phyloP scores from a whole-genome alignment of 2,888 invertebrate species.

The Standfussiana lucernea region DNA sequence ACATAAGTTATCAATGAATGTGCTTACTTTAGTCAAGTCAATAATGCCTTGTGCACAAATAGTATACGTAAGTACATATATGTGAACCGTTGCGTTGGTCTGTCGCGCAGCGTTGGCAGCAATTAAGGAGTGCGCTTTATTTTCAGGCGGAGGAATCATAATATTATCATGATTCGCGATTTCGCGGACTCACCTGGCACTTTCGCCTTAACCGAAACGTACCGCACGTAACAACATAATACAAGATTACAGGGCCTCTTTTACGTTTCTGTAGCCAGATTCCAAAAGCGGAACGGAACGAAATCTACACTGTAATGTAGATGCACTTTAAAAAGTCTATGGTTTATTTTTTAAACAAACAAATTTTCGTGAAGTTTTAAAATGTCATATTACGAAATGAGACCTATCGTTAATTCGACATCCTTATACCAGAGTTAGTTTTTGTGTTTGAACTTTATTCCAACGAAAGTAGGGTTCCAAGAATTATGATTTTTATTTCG shows the following conservation, averaged over 20 bases:
- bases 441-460: too few species aligned
- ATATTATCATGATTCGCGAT: not conserved
- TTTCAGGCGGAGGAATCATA: not conserved
- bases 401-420: too few species aligned
- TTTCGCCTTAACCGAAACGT: not conserved
- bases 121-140: not conserved
- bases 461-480: too few species aligned
- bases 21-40: conserved; percentile 52
- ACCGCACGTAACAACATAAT: not conserved
- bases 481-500: too few species aligned
- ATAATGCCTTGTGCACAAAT: conserved; percentile 8
- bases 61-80: not conserved
- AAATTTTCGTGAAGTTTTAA: too few species aligned
- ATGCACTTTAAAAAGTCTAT: not conserved
- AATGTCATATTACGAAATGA: too few species aligned
- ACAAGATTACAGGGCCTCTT: not conserved
- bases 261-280: too few species aligned
- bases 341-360: not conserved
- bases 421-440: too few species aligned
- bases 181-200: not conserved
- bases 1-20: conserved; percentile 66
- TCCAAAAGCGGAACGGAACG: too few species aligned
- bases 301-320: too few species aligned
- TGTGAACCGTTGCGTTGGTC: not conserved
- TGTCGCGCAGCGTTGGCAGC: not conserved